phyloP scores from a whole-genome alignment of 2,113 vertebrate species.

The Saccopteryx leptura region DNA sequence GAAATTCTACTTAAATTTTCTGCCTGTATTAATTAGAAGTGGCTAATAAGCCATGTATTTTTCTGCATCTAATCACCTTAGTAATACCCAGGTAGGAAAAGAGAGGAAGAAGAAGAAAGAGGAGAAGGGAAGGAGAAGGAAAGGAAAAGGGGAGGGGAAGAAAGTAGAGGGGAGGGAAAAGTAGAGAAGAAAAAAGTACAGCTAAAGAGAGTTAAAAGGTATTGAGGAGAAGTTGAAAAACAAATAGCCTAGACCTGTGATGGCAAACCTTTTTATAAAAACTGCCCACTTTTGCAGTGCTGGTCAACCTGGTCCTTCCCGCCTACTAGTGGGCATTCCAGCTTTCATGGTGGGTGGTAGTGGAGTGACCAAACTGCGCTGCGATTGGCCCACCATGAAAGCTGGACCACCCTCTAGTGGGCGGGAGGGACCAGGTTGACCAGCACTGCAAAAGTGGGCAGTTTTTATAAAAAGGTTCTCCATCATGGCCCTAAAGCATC shows the following conservation, averaged over 20 bases:
- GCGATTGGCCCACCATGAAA: too few relatives aligned
- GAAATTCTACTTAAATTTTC: neutral
- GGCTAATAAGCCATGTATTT: neutral
- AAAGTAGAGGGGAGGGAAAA: fast-evolving
- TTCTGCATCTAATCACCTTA: neutral
- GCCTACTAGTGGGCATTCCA: too few relatives aligned
- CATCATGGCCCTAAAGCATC: neutral
- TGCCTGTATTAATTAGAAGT: neutral
- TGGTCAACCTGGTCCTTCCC: too few relatives aligned
- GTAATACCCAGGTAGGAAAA: neutral
- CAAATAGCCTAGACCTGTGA: neutral
- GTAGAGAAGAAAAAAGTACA: neutral
- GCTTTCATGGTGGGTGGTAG: too few relatives aligned
- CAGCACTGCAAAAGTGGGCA: too few relatives aligned
- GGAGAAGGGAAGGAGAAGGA: too few relatives aligned
- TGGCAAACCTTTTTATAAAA: too few relatives aligned
- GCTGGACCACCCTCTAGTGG: too few relatives aligned
- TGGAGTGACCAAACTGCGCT: too few relatives aligned
- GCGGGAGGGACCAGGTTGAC: too few relatives aligned
- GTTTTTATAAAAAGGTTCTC: too few relatives aligned
- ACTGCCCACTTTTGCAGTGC: too few relatives aligned
- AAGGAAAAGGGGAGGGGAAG: neutral
- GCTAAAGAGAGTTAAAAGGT: neutral
- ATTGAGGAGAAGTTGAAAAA: neutral
- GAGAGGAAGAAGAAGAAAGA: fast-evolving